Evolutionary conservation across 2,888 invertebrate species (phyloP), one percentile per base, ranked within the genome.

Genomic region (Limenitis camilla): DNA sequence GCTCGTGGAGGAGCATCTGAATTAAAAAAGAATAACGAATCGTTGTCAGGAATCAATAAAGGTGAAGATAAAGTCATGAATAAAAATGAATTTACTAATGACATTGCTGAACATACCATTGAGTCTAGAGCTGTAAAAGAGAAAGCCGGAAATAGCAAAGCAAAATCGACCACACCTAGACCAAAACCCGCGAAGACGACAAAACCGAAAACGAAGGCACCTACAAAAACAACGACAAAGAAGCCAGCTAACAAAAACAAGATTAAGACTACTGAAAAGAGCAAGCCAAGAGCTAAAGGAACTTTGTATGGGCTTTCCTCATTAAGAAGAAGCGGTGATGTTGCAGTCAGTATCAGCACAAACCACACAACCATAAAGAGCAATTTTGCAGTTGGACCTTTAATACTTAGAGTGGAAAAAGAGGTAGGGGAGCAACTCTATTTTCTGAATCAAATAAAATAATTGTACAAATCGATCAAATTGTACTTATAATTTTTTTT

Each of bases 341-440:
- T 95, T 6, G 90, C 90, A 49, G 94, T 95, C 42, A 93, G 92
- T 72, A 92, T 94, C 75, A 91, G 92, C 91, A 88, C 91, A 46
- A 91, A 93, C 67, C 92, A 94, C 67, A 95, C 95, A 4, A 95
- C 94, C 49, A 93, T 96, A 39, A 94, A 92, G 69, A 94, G 94
- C 49, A 93, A 93, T 75, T 95, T 96, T 72, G 90, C 92, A 27
- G 82, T 96, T 53, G 95, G 95, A 45, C 95, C 95, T 0, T 78
- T 96, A 40, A 91, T 92, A 28, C 79, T 96, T 57, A 91, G 93
- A 78, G 95, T 94, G 0, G 93, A 94, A 72, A 92, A 93, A 78
- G 93, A 93, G 88, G 91, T 91, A 76, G 60, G 68, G 52, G 42
- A 39, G 46, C n/a, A 2, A 43, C 27, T 32, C 2, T 11, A 8